phyloP scores from a whole-genome alignment of 1,140 invertebrate species.

The Papilio glaucus region DNA sequence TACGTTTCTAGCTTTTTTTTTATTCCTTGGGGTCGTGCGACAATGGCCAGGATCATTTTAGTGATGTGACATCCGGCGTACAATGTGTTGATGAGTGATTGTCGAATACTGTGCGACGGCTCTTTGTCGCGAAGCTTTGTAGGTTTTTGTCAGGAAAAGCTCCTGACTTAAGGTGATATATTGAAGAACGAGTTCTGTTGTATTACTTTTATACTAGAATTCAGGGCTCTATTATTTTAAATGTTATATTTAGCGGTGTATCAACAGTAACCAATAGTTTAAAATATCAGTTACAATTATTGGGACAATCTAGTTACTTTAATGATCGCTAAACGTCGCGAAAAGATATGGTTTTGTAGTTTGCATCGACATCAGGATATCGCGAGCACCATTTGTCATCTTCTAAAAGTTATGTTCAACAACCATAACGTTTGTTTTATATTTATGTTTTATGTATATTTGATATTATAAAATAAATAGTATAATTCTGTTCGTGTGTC shows the following conservation, averaged over 20 bases:
- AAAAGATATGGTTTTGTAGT: too few species aligned
- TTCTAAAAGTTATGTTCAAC: too few species aligned
- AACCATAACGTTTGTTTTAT: too few species aligned
- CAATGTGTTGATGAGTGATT: slow-evolving; percentile 74
- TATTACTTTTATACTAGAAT: neutral
- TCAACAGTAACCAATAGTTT: too few species aligned
- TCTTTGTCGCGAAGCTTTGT: slow-evolving; percentile 40
- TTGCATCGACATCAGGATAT: too few species aligned
- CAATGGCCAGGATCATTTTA: slow-evolving; percentile 65
- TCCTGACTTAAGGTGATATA: slow-evolving; percentile 18
- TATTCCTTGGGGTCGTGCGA: slow-evolving; percentile 46
- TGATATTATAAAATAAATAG: slow-evolving; percentile 21
- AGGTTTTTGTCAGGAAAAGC: neutral
- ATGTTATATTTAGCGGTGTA: slow-evolving; percentile 14
- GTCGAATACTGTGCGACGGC: slow-evolving; percentile 42
- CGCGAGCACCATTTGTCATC: too few species aligned
- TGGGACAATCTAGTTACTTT: too few species aligned
- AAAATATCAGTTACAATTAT: too few species aligned
- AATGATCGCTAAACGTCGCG: too few species aligned
- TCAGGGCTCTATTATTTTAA: too few species aligned
- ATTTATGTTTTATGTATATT: too few species aligned
- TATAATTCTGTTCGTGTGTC: slow-evolving; percentile 17
- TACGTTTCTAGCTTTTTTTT: slow-evolving; percentile 63
- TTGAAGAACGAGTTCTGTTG: neutral
- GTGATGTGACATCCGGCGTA: slow-evolving; percentile 74